phyloP scores from a whole-genome alignment of 2,113 vertebrate species.

The Plecturocebus donacophilus region DNA sequence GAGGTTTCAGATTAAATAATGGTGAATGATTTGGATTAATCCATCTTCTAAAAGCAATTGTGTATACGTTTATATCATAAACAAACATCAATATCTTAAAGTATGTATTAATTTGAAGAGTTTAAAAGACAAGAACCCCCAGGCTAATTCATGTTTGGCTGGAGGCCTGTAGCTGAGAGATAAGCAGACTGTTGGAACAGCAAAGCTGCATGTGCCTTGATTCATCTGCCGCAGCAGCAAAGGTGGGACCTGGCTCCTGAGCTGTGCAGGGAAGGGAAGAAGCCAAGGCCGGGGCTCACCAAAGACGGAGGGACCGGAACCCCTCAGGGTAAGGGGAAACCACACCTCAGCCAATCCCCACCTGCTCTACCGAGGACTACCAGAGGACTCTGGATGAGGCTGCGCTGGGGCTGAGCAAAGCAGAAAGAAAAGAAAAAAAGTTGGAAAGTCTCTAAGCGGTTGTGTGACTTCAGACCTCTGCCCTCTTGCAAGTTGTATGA shows the following conservation, averaged over 20 bases:
- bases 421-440: background rate
- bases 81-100: background rate
- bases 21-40: background rate
- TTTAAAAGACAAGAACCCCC: slow-evolving; percentile 25
- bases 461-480: background rate
- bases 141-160: background rate
- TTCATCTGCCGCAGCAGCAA: background rate
- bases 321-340: background rate
- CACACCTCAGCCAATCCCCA: background rate
- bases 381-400: background rate
- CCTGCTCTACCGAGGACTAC: too few relatives aligned
- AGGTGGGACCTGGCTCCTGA: background rate
- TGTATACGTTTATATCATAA: background rate
- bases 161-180: background rate
- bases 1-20: background rate
- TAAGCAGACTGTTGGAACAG: background rate
- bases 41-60: background rate
- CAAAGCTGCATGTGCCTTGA: background rate
- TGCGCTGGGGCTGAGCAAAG: background rate
- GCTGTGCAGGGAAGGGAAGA: background rate
- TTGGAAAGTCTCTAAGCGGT: background rate
- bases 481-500: background rate
- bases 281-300: background rate
- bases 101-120: background rate
- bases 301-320: background rate